Evolutionary conservation across 1,140 invertebrate genomes (phyloP).

Genomic region (Spodoptera frugiperda): DNA sequence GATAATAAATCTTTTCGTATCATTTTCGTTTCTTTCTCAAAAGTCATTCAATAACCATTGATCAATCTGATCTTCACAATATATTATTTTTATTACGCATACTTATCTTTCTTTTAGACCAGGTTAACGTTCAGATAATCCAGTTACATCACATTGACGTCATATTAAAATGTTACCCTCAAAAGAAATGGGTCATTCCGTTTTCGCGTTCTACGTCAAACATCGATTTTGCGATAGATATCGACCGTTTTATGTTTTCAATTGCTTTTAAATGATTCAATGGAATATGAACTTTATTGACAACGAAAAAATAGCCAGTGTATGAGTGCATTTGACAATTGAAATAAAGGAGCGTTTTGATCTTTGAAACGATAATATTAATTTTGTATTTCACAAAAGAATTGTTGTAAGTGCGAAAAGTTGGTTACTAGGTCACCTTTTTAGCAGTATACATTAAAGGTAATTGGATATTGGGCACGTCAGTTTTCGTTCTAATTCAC

Average conservation of each 20-base stretch:
- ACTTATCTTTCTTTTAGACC: constrained; percentile 63
- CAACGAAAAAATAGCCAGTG: neutral
- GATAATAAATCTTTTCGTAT: constrained; percentile 55
- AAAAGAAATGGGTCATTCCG: constrained; percentile 78
- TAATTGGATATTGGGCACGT: constrained; percentile 65
- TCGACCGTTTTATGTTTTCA: constrained; percentile 49
- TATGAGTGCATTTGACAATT: constrained; percentile 5
- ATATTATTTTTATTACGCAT: constrained; percentile 73
- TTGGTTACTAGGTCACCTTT: constrained; percentile 66
- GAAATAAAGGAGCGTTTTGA: constrained; percentile 18
- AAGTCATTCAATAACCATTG: constrained; percentile 48
- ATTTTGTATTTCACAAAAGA: constrained; percentile 40
- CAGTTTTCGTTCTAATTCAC: constrained; percentile 47
- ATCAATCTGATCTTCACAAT: constrained; percentile 48
- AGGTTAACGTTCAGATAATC: constrained; percentile 47
- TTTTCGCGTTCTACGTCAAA: constrained; percentile 74
- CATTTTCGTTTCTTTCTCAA: constrained; percentile 36
- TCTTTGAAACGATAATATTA: constrained; percentile 34
- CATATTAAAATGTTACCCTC: constrained; percentile 64
- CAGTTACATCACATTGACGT: constrained; percentile 73
- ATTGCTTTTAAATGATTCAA: constrained; percentile 17
- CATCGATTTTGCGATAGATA: constrained; percentile 55
- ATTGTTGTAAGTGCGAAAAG: neutral
- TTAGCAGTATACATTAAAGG: constrained; percentile 66
- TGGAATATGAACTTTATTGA: constrained; percentile 47